Percentiles rank a stretch among this genome's conserved stretches.
These are phyloP conservation scores for Eupsittula cactorum DNA, from an alignment of 2,113 vertebrate genomes.

Conservation along the genomic window DNA sequence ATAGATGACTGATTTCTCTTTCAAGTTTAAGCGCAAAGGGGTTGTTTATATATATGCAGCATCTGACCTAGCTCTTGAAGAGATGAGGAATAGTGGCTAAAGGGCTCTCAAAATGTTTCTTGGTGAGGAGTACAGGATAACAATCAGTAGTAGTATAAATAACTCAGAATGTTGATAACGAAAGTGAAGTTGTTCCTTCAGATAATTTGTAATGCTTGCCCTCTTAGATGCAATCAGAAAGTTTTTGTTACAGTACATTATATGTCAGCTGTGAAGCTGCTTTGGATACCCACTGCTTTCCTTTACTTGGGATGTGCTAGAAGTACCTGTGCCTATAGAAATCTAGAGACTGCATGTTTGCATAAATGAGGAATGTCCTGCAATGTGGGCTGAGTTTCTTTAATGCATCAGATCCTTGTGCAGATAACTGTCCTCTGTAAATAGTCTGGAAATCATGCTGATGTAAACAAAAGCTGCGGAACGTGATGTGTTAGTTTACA, in stretches of 20 bases:
- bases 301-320: neutral
- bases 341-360: neutral
- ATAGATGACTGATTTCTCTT: slow-evolving; percentile 76
- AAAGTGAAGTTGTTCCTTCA: slow-evolving; percentile 31
- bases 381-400: neutral
- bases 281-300: neutral
- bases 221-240: slow-evolving; percentile 23
- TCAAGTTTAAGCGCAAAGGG: slow-evolving; percentile 71
- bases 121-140: slow-evolving; percentile 35
- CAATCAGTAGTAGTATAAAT: slow-evolving; percentile 17
- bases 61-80: slow-evolving; percentile 64
- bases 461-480: neutral
- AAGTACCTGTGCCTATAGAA: neutral
- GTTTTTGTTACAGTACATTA: neutral
- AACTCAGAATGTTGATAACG: slow-evolving; percentile 17
- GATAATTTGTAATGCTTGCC: slow-evolving; percentile 25
- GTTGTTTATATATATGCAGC: slow-evolving; percentile 69
- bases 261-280: neutral
- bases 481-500: neutral
- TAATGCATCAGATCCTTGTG: neutral
- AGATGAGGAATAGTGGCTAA: slow-evolving; percentile 32
- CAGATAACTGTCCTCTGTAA: neutral
- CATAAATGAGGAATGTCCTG: neutral
- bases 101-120: slow-evolving; percentile 44
- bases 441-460: neutral